A percentile compares a stretch with the other conserved stretches of the same genome.
Evolutionary conservation across 2,113 vertebrate species (phyloP).

Genomic region (Aphyosemion australe): DNA sequence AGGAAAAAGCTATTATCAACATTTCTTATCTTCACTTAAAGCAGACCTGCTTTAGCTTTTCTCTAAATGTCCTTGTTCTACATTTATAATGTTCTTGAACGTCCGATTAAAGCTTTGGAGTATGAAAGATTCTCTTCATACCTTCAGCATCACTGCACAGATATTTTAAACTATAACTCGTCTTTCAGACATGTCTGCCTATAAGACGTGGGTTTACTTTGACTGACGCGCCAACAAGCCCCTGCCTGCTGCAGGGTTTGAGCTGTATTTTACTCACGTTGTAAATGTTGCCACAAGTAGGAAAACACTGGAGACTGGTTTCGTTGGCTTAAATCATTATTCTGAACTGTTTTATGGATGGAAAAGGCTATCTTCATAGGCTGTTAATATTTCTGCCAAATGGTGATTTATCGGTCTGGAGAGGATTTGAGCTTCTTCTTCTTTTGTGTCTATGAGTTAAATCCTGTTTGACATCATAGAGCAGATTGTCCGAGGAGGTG

Average conservation of each 20-base stretch:
- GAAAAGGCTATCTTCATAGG: not conserved
- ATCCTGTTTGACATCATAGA: conserved; percentile 70
- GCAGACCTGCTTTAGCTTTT: not conserved
- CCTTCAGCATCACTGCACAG: not conserved
- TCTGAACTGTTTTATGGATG: not conserved
- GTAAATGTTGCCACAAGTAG: not conserved
- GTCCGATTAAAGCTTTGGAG: not conserved
- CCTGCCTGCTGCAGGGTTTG: conserved; percentile 10
- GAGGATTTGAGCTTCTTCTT: conserved; percentile 33
- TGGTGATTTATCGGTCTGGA: conserved; percentile 35
- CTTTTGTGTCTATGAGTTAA: conserved; percentile 57
- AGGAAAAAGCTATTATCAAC: conserved; percentile 23
- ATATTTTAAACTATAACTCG: conserved; percentile 9
- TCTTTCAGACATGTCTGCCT: conserved; percentile 12
- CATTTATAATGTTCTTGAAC: not conserved
- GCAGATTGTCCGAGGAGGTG: conserved; percentile 68
- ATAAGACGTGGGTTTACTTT: conserved; percentile 9
- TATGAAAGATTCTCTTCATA: not conserved
- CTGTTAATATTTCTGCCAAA: conserved; percentile 37
- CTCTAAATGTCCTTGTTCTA: conserved; percentile 9
- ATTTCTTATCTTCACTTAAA: conserved; percentile 25
- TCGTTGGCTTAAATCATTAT: conserved; percentile 3
- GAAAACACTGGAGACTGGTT: conserved; percentile 8
- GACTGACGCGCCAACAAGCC: conserved; percentile 12
- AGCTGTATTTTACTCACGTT: not conserved